A percentile compares a stretch with the other conserved stretches of the same genome.
These are phyloP conservation scores for Miichthys miiuy DNA, from an alignment of 2,797 vertebrate genomes.

Conservation along the genomic window DNA sequence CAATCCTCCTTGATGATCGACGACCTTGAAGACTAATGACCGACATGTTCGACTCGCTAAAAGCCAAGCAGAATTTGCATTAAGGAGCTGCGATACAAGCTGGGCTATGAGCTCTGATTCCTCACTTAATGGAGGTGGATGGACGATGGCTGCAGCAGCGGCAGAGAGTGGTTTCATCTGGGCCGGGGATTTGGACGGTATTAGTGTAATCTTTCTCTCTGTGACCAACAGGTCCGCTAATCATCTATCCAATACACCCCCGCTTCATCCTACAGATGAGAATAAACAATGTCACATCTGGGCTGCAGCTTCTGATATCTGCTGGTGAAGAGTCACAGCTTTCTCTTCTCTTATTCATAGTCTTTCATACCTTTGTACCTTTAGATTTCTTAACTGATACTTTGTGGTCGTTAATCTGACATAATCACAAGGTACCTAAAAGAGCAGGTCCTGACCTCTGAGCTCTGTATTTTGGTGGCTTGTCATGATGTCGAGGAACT, in stretches of 20 bases:
- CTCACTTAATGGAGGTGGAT: conserved; percentile 3
- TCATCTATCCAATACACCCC: conserved; percentile 41
- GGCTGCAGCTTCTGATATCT: neutral
- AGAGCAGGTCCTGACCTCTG: conserved; percentile 8
- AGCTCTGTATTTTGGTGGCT: neutral
- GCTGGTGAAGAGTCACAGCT: neutral
- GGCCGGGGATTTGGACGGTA: conserved; percentile 57
- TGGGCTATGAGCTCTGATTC: neutral
- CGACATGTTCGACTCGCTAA: neutral
- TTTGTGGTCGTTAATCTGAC: neutral
- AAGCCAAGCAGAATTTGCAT: neutral
- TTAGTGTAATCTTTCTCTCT: conserved; percentile 70
- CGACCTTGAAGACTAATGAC: too few species aligned
- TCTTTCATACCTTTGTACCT: neutral
- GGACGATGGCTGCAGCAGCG: neutral
- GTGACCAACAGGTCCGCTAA: conserved; percentile 59
- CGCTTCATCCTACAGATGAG: conserved; percentile 40
- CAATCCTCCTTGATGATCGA: too few species aligned
- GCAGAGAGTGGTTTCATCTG: conserved; percentile 40
- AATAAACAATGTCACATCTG: conserved; percentile 40
- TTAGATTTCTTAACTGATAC: neutral
- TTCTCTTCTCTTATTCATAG: neutral
- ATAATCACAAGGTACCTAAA: neutral
- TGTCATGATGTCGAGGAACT: neutral
- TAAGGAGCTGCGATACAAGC: neutral